These are phyloP conservation scores for Streptopelia turtur DNA, from an alignment of 2,797 vertebrate genomes.

Conservation along the genomic window DNA sequence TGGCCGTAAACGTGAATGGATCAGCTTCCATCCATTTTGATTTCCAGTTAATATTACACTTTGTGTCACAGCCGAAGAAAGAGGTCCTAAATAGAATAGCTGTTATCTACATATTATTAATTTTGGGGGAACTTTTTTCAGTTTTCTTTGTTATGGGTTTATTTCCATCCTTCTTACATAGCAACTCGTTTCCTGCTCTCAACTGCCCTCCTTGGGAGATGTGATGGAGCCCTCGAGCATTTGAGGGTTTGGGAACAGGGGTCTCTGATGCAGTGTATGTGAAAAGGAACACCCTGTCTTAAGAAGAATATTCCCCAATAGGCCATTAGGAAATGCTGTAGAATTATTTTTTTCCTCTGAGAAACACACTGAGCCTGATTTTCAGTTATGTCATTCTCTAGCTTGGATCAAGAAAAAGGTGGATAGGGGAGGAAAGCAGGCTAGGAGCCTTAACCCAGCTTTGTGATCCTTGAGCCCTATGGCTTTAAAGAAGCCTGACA, in stretches of 20 bases:
- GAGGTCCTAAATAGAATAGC: not conserved
- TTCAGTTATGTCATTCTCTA: not conserved
- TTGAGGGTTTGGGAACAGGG: not conserved
- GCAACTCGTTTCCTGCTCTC: not conserved
- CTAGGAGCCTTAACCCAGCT: constrained; percentile 18
- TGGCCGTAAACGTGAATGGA: not conserved
- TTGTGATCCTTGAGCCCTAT: not conserved
- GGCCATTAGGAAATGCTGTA: not conserved
- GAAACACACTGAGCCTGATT: not conserved
- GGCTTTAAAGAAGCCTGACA: constrained; percentile 2
- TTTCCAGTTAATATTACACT: not conserved
- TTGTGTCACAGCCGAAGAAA: not conserved
- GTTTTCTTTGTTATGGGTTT: not conserved
- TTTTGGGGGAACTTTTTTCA: not conserved
- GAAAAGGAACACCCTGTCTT: not conserved
- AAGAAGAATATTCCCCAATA: not conserved
- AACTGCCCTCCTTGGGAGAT: not conserved
- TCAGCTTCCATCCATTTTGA: not conserved
- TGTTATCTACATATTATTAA: not conserved
- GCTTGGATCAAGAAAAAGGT: not conserved
- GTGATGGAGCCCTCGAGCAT: not conserved
- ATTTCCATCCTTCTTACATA: not conserved
- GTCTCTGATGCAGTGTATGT: not conserved
- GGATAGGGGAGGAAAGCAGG: not conserved
- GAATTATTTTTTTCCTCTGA: not conserved